These are phyloP conservation scores for Otolemur crassicaudatus DNA, from an alignment of 2,797 vertebrate species.

Conservation along the genomic window DNA sequence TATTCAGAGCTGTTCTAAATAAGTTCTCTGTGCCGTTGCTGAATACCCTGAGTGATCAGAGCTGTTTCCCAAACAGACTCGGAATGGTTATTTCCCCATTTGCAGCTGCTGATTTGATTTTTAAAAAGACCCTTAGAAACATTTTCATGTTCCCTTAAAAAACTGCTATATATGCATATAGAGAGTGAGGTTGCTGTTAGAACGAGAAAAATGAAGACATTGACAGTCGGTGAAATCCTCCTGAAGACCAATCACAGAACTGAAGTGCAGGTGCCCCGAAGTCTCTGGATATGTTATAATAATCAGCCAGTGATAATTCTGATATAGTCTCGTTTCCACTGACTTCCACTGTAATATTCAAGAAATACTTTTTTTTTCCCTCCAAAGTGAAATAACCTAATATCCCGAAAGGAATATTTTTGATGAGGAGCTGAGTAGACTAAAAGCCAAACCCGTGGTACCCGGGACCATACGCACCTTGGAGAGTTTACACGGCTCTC, in stretches of 20 bases:
- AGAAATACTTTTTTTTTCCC: constrained; percentile 58
- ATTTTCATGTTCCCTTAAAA: constrained; percentile 80
- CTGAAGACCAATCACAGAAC: constrained; percentile 49
- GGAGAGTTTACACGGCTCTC: neutral
- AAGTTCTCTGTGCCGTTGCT: constrained; percentile 77
- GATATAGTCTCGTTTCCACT: neutral
- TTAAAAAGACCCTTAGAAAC: constrained; percentile 81
- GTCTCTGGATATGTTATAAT: constrained; percentile 43
- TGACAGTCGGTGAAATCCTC: constrained; percentile 57
- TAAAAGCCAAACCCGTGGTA: neutral
- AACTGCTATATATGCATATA: constrained; percentile 58
- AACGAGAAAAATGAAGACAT: constrained; percentile 60
- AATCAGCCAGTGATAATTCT: constrained; percentile 27
- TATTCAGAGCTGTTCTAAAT: constrained; percentile 82
- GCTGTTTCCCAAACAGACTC: constrained; percentile 83
- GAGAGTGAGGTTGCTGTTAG: constrained; percentile 42
- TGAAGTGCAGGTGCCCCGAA: constrained; percentile 50
- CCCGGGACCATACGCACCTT: neutral
- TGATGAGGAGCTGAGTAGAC: neutral
- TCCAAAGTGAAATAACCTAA: constrained; percentile 50
- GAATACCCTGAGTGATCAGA: constrained; percentile 83
- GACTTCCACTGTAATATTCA: constrained; percentile 21
- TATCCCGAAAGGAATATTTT: constrained; percentile 25
- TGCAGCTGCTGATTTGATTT: constrained; percentile 85
- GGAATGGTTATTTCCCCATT: constrained; percentile 80